Base-by-base conservation (phyloP, 2,888 invertebrate genomes). In the Caenorhabditis macrosperma region DNA sequence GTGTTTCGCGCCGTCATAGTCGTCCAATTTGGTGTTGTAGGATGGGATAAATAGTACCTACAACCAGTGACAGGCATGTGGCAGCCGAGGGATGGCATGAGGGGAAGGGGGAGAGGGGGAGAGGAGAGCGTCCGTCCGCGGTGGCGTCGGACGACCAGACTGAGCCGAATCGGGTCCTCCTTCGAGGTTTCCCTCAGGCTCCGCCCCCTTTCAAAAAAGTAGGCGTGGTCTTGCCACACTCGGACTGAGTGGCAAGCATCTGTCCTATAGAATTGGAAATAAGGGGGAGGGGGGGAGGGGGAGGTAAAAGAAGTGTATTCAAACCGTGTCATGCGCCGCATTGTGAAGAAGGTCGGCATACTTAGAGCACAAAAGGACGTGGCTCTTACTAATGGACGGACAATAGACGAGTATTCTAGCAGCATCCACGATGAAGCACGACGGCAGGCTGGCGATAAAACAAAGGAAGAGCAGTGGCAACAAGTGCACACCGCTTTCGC, bases 381-480 rank as follows among this genome's bases (percentile, higher is more conserved):
- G 80, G 72, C 80, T 80, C 67, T 80, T 80, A 33, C 80, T 76
- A 64, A 80, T 80, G 38, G 76, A 76, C 20, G 80, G 80, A 76
- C 80, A 80, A 76, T 76, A 76, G 61, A 80, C 71, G 41, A 80
- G 66, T 48, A 80, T 80, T 71, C 59, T 80, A n/a, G 78, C 69
- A 46, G 64, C 35, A 33, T 69, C 44, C 28, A 57, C 60, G 17
- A 77, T 52, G 52, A 64, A 66, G 57, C 35, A 20, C 12, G 46
- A 28, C 5, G 38, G 60, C 28, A 60, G 61, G 15, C 63, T 4
- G n/a, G 38, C 12, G 9, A 60, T 17, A 2, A 77, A 46, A 66
- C 60, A 67, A 61, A 55, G 22, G 75, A 67, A 15, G 12, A 75
- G n/a, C 15, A 63, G 48, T 20, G 50, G 63, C 48, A 48, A 50